These are phyloP conservation scores for Eciton burchellii DNA, from an alignment of 1,140 invertebrate species.

Conservation along the genomic window DNA sequence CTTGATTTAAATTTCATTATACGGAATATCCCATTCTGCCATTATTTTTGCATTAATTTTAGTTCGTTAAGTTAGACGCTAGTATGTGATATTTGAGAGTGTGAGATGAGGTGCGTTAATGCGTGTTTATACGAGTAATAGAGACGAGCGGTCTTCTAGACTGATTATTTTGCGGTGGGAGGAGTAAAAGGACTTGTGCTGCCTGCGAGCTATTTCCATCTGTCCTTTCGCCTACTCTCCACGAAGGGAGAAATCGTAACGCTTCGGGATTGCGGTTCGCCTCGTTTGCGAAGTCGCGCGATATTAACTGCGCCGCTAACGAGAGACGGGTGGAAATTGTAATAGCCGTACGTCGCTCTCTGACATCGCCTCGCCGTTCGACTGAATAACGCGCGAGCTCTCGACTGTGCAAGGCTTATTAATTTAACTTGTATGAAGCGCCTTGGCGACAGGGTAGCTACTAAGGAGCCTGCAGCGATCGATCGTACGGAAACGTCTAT, in stretches of 20 bases:
- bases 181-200: conserved; percentile 13
- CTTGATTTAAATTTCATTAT: no score
- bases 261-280: conserved; percentile 47
- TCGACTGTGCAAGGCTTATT: conserved; percentile 51
- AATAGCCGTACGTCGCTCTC: conserved; percentile 21
- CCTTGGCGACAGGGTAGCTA: conserved; percentile 20
- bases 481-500: conserved; percentile 45
- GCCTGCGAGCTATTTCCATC: conserved; percentile 33
- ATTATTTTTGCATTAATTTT: neutral
- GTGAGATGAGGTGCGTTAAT: conserved; percentile 5
- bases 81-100: neutral
- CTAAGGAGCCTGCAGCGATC: conserved; percentile 46
- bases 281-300: conserved; percentile 48
- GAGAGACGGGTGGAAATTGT: conserved; percentile 27
- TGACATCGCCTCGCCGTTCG: conserved; percentile 44
- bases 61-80: neutral
- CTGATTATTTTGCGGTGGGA: conserved; percentile 33
- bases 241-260: conserved; percentile 44
- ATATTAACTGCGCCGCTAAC: conserved; percentile 45
- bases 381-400: conserved; percentile 36
- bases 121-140: conserved; percentile 10
- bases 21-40: no score
- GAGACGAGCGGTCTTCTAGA: neutral
- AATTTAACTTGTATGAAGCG: conserved; percentile 48
- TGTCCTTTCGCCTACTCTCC: conserved; percentile 5